Conservation (phyloP, 2,888 invertebrate genomes). For the Erebia aethiops region DNA sequence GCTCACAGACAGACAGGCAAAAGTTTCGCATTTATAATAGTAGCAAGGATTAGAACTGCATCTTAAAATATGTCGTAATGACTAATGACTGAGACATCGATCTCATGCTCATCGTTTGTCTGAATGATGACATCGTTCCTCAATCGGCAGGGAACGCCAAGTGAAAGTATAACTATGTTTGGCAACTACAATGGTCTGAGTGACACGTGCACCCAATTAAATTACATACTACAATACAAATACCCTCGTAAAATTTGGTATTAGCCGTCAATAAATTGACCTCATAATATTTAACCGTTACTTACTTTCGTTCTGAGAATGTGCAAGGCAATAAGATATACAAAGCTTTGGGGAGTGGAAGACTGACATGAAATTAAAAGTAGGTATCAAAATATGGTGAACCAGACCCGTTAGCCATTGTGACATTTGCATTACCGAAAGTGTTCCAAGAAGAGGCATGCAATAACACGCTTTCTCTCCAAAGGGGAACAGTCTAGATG, state of each 20-base stretch:
- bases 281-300: slow-evolving; percentile 36
- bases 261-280: slow-evolving; percentile 11
- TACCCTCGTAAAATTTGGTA: not conserved
- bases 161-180: slow-evolving; percentile 1
- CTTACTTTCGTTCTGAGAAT: slow-evolving; percentile 41
- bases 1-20: no score
- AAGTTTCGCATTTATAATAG: no score
- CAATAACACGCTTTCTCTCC: slow-evolving; percentile 71
- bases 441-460: slow-evolving; percentile 73
- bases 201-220: slow-evolving; percentile 7
- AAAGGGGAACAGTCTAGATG: slow-evolving; percentile 71
- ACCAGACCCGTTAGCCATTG: slow-evolving; percentile 72
- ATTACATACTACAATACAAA: not conserved
- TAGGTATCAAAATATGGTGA: slow-evolving; percentile 54
- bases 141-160: not conserved
- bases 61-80: not conserved
- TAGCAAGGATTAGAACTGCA: no score
- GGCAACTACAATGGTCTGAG: not conserved
- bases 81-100: not conserved
- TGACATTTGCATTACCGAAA: slow-evolving; percentile 73
- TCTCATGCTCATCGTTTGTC: not conserved
- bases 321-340: slow-evolving; percentile 34
- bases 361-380: slow-evolving; percentile 63
- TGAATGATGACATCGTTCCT: not conserved
- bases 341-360: slow-evolving; percentile 44